Base-by-base conservation (phyloP, 2,888 invertebrate genomes). In the Nephrotoma flavescens region DNA sequence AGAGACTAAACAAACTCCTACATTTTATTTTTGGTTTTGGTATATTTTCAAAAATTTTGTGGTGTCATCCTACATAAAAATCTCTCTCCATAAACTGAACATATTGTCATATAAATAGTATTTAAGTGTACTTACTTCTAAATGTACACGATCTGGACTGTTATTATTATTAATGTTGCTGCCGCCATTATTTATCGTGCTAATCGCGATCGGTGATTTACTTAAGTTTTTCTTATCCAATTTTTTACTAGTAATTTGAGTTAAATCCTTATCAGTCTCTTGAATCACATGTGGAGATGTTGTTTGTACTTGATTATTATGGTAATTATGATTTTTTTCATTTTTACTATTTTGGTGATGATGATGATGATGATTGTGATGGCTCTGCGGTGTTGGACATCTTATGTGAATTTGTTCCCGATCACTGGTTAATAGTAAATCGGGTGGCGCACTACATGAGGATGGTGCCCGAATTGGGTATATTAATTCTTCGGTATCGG, bases 401-500 rank as follows among this genome's bases (percentile, higher is more conserved):
- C 90, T 89, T 41, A 87, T 86, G 71, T 88, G 88, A 86, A 86
- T 86, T n/a, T 87, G 91, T 88, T 93, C 94, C 87, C 94, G 92
- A 86, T 91, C 91, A 89, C 93, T 94, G 31, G 94, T 94, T 89
- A 94, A 89, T 88, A 94, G 89, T 89, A 94, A 90, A 90, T 94
- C 94, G 9, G 94, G 94, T 9, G 94, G 94, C 6, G 94, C 94
- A 86, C 94, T 94, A 88, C 94, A 94, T 47, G 94, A 94, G 12
- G 94, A 94, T 84, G 93, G 92, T 83, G 94, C 94, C 83, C 94
- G 92, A 84, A 91, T 91, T 88, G 91, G 92, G 85, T 94, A 94
- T 89, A 95, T 93, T 90, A 95, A 91, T 90, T 95, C 95, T 89
- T 95, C 95, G 0, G 95, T 95, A 89, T 95, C 95, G 83, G 95